Base-by-base conservation (phyloP, 2,888 invertebrate species). In the Platerodrilus igneus region DNA sequence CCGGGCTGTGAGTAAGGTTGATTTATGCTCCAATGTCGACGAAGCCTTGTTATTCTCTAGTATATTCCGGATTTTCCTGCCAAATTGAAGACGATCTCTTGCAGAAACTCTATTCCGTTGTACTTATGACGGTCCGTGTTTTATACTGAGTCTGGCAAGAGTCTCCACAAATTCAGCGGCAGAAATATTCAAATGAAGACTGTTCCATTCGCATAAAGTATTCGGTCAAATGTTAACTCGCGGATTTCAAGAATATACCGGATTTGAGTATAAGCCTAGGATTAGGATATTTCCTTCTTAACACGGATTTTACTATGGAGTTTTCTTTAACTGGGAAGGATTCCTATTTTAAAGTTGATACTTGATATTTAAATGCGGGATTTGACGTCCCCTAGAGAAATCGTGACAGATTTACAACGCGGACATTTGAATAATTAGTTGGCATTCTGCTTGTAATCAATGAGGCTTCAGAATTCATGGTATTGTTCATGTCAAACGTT, bases 11-110 rank as follows among this genome's bases (percentile, higher is more conserved):
- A 22, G 28, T 30, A 10, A 22, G 20, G 50, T 48, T 52, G 54
- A 57, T 57, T 58, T 57, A 58, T 58, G 48, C 53, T 47, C 43
- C 50, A 47, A 49, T 53, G 56, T 55, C 60, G 52, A 35, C 52
- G 45, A 45, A 38, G 46, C 52, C 51, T 53, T 53, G 48, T 45
- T 48, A 45, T 43, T 41, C 45, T 48, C 40, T 45, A 45, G 48
- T 48, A 43, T 48, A 41, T 45, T 45, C 48, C 45, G 45, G 48
- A 48, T 48, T 48, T 64, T 63, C 64, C 62, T 64, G 65, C 66
- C 67, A 66, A 67, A 67, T 67, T 66, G 66, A 63, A 66, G 67
- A 66, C 64, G 64, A 67, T 66, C 64, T 63, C 64, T 63, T 59
- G 61, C 61, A 63, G 64, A 66, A 64, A 64, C 62, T 63, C 60